phyloP scores from a whole-genome alignment of 2,113 vertebrate genomes.

The Plecturocebus donacophilus region DNA sequence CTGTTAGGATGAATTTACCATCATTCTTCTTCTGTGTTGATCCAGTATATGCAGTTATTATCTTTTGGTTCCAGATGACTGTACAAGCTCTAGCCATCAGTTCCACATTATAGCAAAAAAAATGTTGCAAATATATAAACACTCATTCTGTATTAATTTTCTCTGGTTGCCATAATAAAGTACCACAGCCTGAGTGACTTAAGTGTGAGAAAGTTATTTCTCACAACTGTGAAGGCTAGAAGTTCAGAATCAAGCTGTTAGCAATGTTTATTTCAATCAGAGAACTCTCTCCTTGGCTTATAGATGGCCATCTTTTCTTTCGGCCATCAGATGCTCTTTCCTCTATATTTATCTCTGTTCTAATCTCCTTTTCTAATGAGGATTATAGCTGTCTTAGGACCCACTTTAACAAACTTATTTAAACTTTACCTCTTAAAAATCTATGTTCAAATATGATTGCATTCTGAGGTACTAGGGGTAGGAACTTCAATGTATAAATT shows the following conservation, averaged over 20 bases:
- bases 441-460: neutral
- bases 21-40: neutral
- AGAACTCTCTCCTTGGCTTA: neutral
- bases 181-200: neutral
- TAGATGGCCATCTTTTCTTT: neutral
- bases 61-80: neutral
- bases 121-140: neutral
- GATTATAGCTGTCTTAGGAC: neutral
- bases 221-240: neutral
- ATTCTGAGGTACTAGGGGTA: neutral
- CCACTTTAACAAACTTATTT: neutral
- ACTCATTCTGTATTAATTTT: neutral
- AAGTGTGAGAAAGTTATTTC: neutral
- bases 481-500: neutral
- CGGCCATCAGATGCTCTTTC: neutral
- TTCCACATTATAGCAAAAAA: neutral
- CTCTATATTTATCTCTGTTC: neutral
- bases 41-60: neutral
- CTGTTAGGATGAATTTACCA: neutral
- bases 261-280: neutral
- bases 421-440: neutral
- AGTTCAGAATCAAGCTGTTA: neutral
- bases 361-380: neutral
- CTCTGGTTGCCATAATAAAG: neutral
- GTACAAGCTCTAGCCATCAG: neutral